A percentile compares a stretch with the other conserved stretches of the same genome.
Conservation (phyloP, 2,113 vertebrate species). For the Cnemophilus loriae region DNA sequence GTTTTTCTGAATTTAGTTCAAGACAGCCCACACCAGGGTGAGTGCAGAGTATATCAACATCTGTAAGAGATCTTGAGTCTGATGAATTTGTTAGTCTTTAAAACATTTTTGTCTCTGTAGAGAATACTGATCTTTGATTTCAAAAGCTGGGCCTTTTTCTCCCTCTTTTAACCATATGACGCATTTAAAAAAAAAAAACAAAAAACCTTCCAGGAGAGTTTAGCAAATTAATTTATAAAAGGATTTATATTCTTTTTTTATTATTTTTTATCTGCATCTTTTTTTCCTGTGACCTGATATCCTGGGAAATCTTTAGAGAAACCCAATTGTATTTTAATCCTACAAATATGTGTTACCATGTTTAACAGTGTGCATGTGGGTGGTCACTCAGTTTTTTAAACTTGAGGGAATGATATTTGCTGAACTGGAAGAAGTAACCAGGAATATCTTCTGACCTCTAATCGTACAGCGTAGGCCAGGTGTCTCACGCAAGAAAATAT, state of each 20-base stretch:
- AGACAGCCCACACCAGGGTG: conserved; percentile 35
- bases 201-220: background rate
- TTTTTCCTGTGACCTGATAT: background rate
- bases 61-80: conserved; percentile 48
- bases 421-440: background rate
- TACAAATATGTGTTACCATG: background rate
- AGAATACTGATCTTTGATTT: conserved; percentile 37
- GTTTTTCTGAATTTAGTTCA: conserved; percentile 46
- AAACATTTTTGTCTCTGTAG: conserved; percentile 33
- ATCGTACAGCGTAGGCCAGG: background rate
- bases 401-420: background rate
- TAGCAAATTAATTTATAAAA: background rate
- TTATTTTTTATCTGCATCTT: background rate
- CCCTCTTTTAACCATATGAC: background rate
- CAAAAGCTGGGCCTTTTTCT: background rate
- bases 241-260: background rate
- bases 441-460: background rate
- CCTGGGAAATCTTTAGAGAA: background rate
- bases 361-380: background rate
- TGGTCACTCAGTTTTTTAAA: background rate
- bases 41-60: conserved; percentile 51
- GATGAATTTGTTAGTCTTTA: conserved; percentile 38
- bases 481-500: background rate
- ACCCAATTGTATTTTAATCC: background rate
- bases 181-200: background rate